A percentile compares a stretch with the other conserved stretches of the same genome.
phyloP scores from a whole-genome alignment of 92 coral and sea anemone genomes.

The Desmophyllum pertusum region DNA sequence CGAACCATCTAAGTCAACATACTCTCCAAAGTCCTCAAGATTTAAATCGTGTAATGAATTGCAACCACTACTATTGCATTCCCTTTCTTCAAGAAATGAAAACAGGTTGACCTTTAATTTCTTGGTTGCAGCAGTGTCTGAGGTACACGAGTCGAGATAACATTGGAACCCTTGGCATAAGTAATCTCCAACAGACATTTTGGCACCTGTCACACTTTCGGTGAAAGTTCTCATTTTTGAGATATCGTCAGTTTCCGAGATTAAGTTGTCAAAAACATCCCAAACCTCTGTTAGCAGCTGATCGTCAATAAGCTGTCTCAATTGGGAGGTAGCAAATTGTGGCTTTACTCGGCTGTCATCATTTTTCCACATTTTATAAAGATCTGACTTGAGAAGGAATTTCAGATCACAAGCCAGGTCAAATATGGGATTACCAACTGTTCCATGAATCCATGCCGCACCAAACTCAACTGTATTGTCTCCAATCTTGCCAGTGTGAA shows the following conservation, averaged over 20 bases:
- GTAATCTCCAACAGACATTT: constrained; percentile 41
- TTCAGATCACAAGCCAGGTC: constrained; percentile 39
- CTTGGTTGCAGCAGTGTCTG: constrained; percentile 26
- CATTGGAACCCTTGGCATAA: constrained; percentile 22
- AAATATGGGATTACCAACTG: constrained; percentile 44
- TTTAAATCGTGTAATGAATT: constrained; percentile 38
- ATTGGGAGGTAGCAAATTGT: background rate
- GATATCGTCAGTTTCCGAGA: constrained; percentile 11
- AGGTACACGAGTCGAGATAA: constrained; percentile 25
- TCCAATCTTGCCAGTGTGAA: constrained; percentile 37
- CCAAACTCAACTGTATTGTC: constrained; percentile 53
- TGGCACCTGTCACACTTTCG: background rate
- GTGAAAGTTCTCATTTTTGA: constrained; percentile 4
- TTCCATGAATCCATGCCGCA: constrained; percentile 64
- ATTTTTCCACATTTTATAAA: constrained; percentile 4
- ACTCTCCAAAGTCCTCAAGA: constrained; percentile 49
- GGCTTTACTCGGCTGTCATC: constrained; percentile 12
- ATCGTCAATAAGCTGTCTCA: background rate
- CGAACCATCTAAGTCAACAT: constrained; percentile 23
- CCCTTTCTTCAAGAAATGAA: constrained; percentile 44
- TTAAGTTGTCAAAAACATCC: constrained; percentile 2
- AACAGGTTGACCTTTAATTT: constrained; percentile 35
- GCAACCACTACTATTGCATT: constrained; percentile 45
- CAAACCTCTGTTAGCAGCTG: constrained; percentile 33
- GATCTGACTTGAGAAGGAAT: constrained; percentile 2